Percentiles rank a stretch among this genome's conserved stretches.
Conservation (phyloP, 2,888 invertebrate species). For the Acanthoscelides obtectus region DNA sequence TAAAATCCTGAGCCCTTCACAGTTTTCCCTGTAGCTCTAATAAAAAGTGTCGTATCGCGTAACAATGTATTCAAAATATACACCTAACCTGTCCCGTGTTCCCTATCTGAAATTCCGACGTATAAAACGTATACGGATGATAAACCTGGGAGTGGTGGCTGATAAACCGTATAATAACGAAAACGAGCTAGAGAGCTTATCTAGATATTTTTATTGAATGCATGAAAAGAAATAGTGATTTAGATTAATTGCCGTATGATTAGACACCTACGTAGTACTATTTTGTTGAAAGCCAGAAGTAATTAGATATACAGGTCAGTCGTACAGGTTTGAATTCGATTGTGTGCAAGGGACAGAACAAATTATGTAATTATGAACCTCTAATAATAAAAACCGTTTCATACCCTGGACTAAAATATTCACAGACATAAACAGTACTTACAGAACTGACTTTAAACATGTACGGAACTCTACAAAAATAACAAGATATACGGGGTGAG, state of each 20-base stretch:
- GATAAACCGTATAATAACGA: neutral
- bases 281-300: neutral
- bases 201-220: neutral
- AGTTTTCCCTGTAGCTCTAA: neutral
- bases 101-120: neutral
- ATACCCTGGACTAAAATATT: no score
- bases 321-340: no score
- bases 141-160: neutral
- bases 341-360: no score
- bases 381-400: no score
- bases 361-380: no score
- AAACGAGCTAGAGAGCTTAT: neutral
- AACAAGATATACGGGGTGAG: no score
- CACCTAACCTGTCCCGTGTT: neutral
- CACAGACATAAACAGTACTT: no score
- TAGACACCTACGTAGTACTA: neutral
- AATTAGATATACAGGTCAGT: no score
- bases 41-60: neutral
- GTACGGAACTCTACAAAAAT: no score
- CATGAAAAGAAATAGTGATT: neutral
- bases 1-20: neutral
- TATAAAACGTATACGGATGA: neutral
- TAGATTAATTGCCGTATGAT: neutral
- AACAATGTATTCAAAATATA: neutral
- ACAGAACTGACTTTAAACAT: no score